These are phyloP conservation scores for Trachelus troglodyta DNA, from an alignment of 2,888 invertebrate genomes.

Conservation along the genomic window DNA sequence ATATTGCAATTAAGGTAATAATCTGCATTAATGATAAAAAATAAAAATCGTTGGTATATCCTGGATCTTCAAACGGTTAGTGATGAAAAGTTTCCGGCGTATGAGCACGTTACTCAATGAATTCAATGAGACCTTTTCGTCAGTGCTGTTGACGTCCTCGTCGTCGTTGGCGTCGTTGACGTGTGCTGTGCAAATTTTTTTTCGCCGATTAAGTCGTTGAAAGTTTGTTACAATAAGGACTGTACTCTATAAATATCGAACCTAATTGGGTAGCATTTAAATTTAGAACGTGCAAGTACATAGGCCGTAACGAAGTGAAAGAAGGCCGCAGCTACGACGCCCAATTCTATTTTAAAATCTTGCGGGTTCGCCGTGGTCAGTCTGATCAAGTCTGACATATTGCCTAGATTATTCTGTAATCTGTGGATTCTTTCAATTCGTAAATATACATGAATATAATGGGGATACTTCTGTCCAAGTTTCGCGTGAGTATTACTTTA, in stretches of 20 bases:
- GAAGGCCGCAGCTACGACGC: slow-evolving; percentile 14
- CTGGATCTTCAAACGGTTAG: neutral
- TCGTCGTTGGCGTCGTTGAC: neutral
- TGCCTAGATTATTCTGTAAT: neutral
- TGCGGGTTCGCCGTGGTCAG: neutral
- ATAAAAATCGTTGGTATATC: neutral
- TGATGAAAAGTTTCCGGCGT: neutral
- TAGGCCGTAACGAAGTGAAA: neutral
- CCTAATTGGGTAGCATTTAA: slow-evolving; percentile 42
- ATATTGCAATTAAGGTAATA: neutral
- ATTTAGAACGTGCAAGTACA: slow-evolving; percentile 42
- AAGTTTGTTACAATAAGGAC: slow-evolving; percentile 11
- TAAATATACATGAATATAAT: slow-evolving; percentile 26
- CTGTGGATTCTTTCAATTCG: neutral
- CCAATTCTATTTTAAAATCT: slow-evolving; percentile 40
- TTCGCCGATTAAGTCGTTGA: neutral
- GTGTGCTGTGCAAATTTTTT: neutral
- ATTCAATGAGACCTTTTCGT: neutral
- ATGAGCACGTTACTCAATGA: neutral
- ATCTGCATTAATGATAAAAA: neutral
- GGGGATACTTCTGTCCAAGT: slow-evolving; percentile 57
- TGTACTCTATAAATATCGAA: slow-evolving; percentile 41
- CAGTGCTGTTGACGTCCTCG: neutral
- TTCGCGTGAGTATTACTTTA: slow-evolving; percentile 50
- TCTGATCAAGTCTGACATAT: neutral